phyloP scores from a whole-genome alignment of 2,113 vertebrate species.

The Hemiscyllium ocellatum region DNA sequence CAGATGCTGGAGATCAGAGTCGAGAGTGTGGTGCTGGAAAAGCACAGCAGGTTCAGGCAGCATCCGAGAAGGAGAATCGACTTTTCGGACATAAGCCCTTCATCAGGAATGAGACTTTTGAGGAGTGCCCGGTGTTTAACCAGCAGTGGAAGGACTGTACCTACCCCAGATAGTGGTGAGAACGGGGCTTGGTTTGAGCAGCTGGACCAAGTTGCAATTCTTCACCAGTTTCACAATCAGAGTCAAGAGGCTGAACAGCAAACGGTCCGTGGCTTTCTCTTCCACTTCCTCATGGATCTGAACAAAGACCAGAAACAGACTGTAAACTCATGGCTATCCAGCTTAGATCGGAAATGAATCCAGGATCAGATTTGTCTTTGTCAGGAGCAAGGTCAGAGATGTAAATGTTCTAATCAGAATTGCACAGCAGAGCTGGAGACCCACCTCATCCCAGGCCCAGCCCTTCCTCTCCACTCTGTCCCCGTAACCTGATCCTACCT shows the following conservation, averaged over 20 bases:
- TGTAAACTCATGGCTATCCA: too few species aligned
- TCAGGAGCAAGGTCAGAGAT: neutral
- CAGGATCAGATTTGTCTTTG: neutral
- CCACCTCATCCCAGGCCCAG: too few species aligned
- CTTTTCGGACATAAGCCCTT: too few species aligned
- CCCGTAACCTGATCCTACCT: too few species aligned
- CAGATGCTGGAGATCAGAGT: too few species aligned
- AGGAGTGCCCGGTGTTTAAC: too few species aligned
- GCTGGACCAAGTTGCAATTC: conserved; percentile 68
- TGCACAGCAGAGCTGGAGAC: neutral
- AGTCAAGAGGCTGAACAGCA: conserved; percentile 79
- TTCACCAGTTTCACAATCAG: conserved; percentile 79
- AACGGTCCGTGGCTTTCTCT: conserved; percentile 78
- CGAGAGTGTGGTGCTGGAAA: too few species aligned
- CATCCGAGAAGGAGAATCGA: too few species aligned
- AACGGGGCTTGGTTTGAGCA: conserved; percentile 59
- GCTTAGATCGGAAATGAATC: neutral
- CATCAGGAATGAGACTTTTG: too few species aligned
- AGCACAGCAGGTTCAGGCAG: too few species aligned
- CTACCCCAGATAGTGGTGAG: conserved; percentile 75
- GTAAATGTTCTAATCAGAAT: neutral
- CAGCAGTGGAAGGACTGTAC: conserved; percentile 38
- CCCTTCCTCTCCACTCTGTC: too few species aligned
- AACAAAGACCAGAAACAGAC: conserved; percentile 32
- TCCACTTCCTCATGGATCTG: conserved; percentile 78